Conservation (phyloP, 2,113 vertebrate genomes). For the Eretmochelys imbricata region DNA sequence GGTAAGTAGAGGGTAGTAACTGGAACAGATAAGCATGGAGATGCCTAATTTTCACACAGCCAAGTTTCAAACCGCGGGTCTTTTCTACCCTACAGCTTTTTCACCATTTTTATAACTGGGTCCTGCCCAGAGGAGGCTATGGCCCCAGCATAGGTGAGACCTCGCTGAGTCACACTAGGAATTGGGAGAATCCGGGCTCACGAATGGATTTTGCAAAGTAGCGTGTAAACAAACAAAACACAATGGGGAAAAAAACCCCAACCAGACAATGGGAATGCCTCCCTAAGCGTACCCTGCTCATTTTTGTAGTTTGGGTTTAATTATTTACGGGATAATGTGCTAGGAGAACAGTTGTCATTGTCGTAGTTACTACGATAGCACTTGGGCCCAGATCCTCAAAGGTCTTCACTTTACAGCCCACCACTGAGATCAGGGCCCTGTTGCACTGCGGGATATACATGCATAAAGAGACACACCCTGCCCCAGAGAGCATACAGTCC, state of each 20-base stretch:
- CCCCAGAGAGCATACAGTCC: background rate
- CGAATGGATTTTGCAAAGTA: background rate
- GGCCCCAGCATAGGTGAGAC: accelerated
- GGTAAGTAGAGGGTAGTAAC: background rate
- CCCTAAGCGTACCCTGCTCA: background rate
- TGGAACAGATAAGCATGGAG: background rate
- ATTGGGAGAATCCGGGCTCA: accelerated
- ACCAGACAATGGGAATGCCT: conserved; percentile 37
- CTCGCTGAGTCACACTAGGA: accelerated
- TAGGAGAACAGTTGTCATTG: background rate
- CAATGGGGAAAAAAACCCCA: background rate
- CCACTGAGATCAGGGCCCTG: background rate
- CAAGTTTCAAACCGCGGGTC: background rate
- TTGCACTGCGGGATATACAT: accelerated
- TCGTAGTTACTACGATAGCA: accelerated
- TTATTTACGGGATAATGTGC: conserved; percentile 1
- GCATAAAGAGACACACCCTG: background rate
- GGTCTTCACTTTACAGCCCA: background rate
- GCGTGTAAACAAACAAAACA: background rate
- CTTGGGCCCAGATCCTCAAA: accelerated
- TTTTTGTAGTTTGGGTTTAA: conserved; percentile 24
- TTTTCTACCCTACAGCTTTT: background rate
- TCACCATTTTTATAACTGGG: background rate
- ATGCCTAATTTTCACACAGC: background rate
- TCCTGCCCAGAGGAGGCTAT: background rate